Percentiles rank a stretch among this genome's conserved stretches.
phyloP scores from a whole-genome alignment of 2,888 invertebrate genomes.

The Lasius fuliginosus region DNA sequence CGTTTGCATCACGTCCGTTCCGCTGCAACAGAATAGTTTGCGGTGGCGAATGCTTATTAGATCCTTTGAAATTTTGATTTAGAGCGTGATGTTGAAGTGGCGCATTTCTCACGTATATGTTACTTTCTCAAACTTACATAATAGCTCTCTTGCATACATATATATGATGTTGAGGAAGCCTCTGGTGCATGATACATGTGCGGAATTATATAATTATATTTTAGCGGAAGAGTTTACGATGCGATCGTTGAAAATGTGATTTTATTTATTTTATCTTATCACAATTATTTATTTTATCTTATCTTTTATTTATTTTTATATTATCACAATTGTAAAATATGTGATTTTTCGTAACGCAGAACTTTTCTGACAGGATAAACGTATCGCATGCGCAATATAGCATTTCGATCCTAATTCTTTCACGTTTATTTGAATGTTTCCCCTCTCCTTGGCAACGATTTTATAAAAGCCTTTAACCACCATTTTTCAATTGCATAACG shows the following conservation, averaged over 20 bases:
- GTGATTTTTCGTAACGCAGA: not conserved
- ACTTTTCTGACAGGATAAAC: not conserved
- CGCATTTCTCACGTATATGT: not conserved
- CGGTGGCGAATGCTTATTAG: constrained; percentile 35
- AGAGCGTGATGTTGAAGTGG: constrained; percentile 4
- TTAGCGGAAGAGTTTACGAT: not conserved
- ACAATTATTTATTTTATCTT: not conserved
- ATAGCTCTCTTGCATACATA: not conserved
- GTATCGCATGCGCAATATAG: not conserved
- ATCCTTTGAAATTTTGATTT: constrained; percentile 40
- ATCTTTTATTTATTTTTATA: too few relatives aligned
- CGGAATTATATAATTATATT: not conserved
- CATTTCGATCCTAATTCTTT: not conserved
- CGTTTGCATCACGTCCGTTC: constrained; percentile 14
- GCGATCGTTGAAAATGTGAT: not conserved
- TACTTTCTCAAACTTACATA: constrained; percentile 32
- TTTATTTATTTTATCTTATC: not conserved
- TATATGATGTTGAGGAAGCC: constrained; percentile 3
- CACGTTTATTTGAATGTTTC: not conserved
- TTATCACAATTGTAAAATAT: not conserved
- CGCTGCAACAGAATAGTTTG: constrained; percentile 13
- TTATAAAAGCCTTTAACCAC: not conserved
- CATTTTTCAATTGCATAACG: not conserved
- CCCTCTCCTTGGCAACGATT: not conserved
- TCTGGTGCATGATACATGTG: not conserved